phyloP scores from a whole-genome alignment of 2,113 vertebrate species.

The Phyllopteryx taeniolatus region DNA sequence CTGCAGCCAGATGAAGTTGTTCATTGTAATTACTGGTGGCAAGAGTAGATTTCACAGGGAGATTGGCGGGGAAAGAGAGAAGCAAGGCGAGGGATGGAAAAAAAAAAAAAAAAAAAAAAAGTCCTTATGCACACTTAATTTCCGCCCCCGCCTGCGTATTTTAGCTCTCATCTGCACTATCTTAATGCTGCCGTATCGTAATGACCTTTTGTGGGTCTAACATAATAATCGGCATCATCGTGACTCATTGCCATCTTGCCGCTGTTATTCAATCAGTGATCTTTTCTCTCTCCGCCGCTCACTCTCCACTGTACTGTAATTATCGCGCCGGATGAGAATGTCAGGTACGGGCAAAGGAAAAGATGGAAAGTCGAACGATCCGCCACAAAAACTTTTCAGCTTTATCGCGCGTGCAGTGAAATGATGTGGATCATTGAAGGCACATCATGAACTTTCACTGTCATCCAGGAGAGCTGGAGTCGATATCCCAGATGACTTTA shows the following conservation, averaged over 20 bases:
- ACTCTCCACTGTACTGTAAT: slow-evolving; percentile 58
- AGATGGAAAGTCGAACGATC: slow-evolving; percentile 41
- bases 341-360: slow-evolving; percentile 47
- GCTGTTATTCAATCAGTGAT: slow-evolving; percentile 64
- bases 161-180: slow-evolving; percentile 53
- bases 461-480: too few species aligned
- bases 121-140: slow-evolving; percentile 6
- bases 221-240: slow-evolving; percentile 62
- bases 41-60: slow-evolving; percentile 91
- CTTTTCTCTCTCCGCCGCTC: slow-evolving; percentile 52
- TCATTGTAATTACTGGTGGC: slow-evolving; percentile 94
- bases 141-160: slow-evolving; percentile 33
- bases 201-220: slow-evolving; percentile 61
- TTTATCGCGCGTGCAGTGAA: slow-evolving; percentile 7
- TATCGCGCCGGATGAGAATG: slow-evolving; percentile 63
- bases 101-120: not conserved
- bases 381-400: not conserved
- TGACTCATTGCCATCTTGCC: slow-evolving; percentile 63
- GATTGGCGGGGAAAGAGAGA: slow-evolving; percentile 55
- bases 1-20: slow-evolving; percentile 93
- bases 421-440: not conserved
- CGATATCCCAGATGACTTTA: too few species aligned
- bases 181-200: slow-evolving; percentile 59
- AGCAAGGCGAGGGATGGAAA: slow-evolving; percentile 17
- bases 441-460: not conserved